Conservation (phyloP, 2,888 invertebrate genomes). For the Drosophila tanythrix region DNA sequence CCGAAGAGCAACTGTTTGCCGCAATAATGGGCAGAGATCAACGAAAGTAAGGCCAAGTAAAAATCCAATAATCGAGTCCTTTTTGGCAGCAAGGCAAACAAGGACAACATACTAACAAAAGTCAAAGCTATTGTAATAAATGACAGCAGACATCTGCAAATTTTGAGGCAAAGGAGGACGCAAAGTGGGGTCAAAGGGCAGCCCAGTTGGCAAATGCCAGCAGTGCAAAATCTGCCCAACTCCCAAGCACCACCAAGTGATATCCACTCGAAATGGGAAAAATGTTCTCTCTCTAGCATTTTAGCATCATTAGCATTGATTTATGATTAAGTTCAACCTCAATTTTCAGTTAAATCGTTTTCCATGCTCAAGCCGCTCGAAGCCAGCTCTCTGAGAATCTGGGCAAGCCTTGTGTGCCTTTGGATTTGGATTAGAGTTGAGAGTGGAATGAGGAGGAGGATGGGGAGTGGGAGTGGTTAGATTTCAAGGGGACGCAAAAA, state of each 20-base stretch:
- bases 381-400: constrained; percentile 17
- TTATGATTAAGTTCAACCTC: constrained; percentile 84
- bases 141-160: constrained; percentile 83
- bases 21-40: constrained; percentile 22
- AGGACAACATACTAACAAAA: constrained; percentile 78
- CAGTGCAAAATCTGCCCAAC: constrained; percentile 67
- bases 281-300: constrained; percentile 76
- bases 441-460: not conserved
- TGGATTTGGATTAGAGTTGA: constrained; percentile 23
- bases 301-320: constrained; percentile 85
- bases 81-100: constrained; percentile 41
- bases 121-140: constrained; percentile 84
- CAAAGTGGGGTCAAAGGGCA: constrained; percentile 29
- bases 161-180: constrained; percentile 26
- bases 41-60: constrained; percentile 23
- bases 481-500: constrained; percentile 45
- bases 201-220: constrained; percentile 70
- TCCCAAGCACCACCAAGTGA: constrained; percentile 49
- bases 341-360: constrained; percentile 83
- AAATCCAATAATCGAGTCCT: constrained; percentile 47
- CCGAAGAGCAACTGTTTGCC: constrained; percentile 8
- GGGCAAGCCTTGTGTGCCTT: constrained; percentile 36
- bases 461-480: constrained; percentile 30
- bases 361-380: constrained; percentile 55
- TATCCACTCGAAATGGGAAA: constrained; percentile 75